A percentile compares a stretch with the other conserved stretches of the same genome.
phyloP scores from a whole-genome alignment of 2,888 invertebrate genomes.

The Oscheius sp. region DNA sequence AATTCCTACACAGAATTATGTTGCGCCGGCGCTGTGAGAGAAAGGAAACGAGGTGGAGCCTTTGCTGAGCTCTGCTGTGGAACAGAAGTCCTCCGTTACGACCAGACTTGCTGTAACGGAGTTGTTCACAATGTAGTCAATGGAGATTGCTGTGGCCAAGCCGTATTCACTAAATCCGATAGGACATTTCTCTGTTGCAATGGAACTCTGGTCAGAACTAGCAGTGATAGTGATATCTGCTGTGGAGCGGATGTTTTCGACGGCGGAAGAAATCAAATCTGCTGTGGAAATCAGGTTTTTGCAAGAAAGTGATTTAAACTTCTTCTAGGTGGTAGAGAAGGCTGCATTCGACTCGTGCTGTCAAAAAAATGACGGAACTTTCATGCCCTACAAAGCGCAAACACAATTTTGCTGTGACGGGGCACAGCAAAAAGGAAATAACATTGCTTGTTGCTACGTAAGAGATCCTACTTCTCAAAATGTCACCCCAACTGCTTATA shows the following conservation, averaged over 20 bases:
- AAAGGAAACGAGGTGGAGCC: conserved; percentile 31
- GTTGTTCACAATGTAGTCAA: conserved; percentile 66
- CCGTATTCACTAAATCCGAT: conserved; percentile 59
- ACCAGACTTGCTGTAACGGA: conserved; percentile 68
- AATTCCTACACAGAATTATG: conserved; percentile 64
- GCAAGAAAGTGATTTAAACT: background rate
- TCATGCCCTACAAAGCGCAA: conserved; percentile 27
- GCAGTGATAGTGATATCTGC: conserved; percentile 50
- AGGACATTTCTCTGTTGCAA: conserved; percentile 60
- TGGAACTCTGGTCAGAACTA: conserved; percentile 47
- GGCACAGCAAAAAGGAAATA: conserved; percentile 44
- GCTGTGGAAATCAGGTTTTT: conserved; percentile 52
- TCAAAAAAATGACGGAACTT: conserved; percentile 29
- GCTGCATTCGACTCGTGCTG: conserved; percentile 49
- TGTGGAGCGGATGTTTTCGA: conserved; percentile 64
- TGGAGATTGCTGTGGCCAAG: conserved; percentile 66
- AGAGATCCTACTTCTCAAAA: conserved; percentile 31
- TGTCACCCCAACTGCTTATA: conserved; percentile 48
- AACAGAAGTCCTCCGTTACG: conserved; percentile 52
- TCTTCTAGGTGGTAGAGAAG: conserved; percentile 41
- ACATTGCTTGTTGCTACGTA: conserved; percentile 64
- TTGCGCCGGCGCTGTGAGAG: conserved; percentile 49
- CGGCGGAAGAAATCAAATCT: conserved; percentile 59
- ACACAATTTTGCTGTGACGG: conserved; percentile 64
- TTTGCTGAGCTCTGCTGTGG: conserved; percentile 32